Evolutionary conservation across 2,888 invertebrate genomes (phyloP).

Genomic region (Octonoba sinensis): DNA sequence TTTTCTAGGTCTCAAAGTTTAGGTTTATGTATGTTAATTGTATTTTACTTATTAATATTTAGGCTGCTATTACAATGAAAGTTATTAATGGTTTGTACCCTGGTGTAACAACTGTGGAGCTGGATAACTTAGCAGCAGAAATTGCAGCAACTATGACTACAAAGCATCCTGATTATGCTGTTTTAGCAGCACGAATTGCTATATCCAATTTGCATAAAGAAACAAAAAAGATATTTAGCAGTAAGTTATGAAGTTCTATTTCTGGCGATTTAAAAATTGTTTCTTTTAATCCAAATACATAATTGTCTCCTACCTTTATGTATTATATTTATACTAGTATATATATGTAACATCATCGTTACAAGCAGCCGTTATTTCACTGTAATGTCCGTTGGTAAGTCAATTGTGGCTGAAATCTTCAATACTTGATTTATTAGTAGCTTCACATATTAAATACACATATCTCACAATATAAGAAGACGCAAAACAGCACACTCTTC

Average conservation of each 20-base stretch:
- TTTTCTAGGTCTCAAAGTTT: background rate
- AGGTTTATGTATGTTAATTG: background rate
- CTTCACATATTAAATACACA: too few species aligned
- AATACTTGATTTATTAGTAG: too few species aligned
- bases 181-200: constrained; percentile 82
- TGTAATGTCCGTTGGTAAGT: too few species aligned
- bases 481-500: too few species aligned
- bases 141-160: constrained; percentile 99
- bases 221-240: constrained; percentile 93
- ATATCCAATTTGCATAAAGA: constrained; percentile 98
- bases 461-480: too few species aligned
- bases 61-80: constrained; percentile 86
- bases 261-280: too few species aligned
- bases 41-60: constrained; percentile 43
- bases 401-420: too few species aligned
- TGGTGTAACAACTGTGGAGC: constrained; percentile 95
- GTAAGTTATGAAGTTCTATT: constrained; percentile 73
- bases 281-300: too few species aligned
- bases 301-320: too few species aligned
- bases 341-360: too few species aligned
- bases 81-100: constrained; percentile 95
- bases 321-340: too few species aligned
- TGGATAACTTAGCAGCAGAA: constrained; percentile 98
- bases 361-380: too few species aligned
- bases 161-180: constrained; percentile 94